These are phyloP conservation scores for Ericerus pela DNA, from an alignment of 1,140 invertebrate genomes.

Conservation along the genomic window DNA sequence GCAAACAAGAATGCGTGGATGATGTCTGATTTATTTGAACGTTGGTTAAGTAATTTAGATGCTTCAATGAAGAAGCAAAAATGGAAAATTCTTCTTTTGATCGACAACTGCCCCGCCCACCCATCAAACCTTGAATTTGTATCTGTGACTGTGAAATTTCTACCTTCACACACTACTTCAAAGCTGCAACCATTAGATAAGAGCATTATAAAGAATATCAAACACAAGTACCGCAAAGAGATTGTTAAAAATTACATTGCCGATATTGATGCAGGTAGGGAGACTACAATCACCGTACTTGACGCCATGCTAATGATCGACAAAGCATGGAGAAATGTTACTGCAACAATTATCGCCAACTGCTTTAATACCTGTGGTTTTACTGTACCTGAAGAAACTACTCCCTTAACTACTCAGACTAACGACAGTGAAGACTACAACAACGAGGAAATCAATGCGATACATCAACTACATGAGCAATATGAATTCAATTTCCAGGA, in stretches of 20 bases:
- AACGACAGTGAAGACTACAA: too few relatives aligned
- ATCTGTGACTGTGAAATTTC: conserved; percentile 31
- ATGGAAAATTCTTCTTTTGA: conserved; percentile 33
- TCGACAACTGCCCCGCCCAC: conserved; percentile 36
- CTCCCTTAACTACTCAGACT: too few relatives aligned
- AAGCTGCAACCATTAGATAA: conserved; percentile 35
- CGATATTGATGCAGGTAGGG: not conserved
- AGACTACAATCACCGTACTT: too few relatives aligned
- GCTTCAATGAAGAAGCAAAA: conserved; percentile 26
- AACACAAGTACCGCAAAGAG: conserved; percentile 19
- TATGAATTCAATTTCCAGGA: too few relatives aligned
- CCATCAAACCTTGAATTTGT: conserved; percentile 21
- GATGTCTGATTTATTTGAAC: conserved; percentile 27
- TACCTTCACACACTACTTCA: conserved; percentile 35
- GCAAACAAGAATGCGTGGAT: conserved; percentile 27
- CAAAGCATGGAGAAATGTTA: conserved; percentile 10
- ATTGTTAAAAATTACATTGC: conserved; percentile 5
- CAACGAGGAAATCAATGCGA: too few relatives aligned
- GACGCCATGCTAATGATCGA: not conserved
- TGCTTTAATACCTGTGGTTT: conserved; percentile 7
- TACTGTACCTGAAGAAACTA: too few relatives aligned
- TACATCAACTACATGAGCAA: too few relatives aligned
- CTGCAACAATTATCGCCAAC: not conserved
- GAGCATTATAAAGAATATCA: conserved; percentile 33
- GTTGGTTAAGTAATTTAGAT: conserved; percentile 27